phyloP scores from a whole-genome alignment of 2,113 vertebrate species.

The Passerina amoena region DNA sequence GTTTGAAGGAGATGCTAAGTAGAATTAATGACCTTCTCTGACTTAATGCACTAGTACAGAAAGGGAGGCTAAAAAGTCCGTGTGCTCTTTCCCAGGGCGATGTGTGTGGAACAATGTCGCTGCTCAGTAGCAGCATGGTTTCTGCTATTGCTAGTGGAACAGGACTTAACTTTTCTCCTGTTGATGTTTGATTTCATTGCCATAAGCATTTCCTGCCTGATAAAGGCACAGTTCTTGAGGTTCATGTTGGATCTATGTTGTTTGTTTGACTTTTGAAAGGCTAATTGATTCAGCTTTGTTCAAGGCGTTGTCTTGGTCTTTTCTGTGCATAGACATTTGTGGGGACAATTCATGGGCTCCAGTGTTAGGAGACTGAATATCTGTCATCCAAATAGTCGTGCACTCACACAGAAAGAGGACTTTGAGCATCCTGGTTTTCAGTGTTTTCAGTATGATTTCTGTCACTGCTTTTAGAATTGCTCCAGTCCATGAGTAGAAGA shows the following conservation, averaged over 20 bases:
- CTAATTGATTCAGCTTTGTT: background rate
- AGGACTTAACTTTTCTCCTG: background rate
- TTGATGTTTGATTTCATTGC: background rate
- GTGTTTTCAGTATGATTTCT: background rate
- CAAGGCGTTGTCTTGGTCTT: background rate
- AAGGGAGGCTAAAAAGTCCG: background rate
- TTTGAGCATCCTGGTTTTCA: background rate
- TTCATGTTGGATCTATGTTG: background rate
- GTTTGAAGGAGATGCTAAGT: background rate
- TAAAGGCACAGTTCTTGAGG: background rate
- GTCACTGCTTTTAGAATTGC: background rate
- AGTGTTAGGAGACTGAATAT: background rate
- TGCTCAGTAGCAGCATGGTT: background rate
- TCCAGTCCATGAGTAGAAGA: background rate
- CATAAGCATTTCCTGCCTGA: background rate
- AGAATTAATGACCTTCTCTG: background rate
- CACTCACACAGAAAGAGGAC: background rate
- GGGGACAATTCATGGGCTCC: background rate
- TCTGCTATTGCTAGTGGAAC: background rate
- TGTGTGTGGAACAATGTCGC: fast-evolving
- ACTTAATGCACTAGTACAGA: background rate
- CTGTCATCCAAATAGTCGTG: background rate
- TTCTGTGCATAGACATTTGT: background rate
- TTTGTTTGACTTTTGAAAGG: background rate
- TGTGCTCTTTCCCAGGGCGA: background rate